Percentiles rank a stretch among this genome's conserved stretches.
Conservation (phyloP, 2,888 invertebrate genomes). For the Stenurella melanura region DNA sequence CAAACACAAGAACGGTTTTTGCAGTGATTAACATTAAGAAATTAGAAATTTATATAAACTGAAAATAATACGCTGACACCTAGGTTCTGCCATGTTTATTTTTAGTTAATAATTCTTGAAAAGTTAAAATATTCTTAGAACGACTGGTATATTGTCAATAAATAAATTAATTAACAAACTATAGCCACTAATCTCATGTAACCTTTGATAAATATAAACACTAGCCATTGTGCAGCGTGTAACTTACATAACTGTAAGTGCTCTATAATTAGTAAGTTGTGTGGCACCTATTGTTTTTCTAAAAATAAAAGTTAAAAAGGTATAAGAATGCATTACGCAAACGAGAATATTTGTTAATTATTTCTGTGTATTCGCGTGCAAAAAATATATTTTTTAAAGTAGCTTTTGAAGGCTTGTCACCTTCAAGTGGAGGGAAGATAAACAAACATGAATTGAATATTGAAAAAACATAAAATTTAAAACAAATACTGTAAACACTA, state of each 20-base stretch:
- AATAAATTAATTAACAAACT: too few relatives aligned
- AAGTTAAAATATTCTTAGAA: too few relatives aligned
- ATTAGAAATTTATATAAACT: too few relatives aligned
- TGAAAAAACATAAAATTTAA: conserved; percentile 14
- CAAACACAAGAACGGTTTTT: too few relatives aligned
- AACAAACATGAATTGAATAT: not conserved
- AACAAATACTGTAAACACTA: not conserved
- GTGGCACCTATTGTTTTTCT: conserved; percentile 54
- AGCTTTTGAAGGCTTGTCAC: conserved; percentile 1
- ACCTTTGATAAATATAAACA: conserved; percentile 18
- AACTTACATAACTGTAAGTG: conserved; percentile 22
- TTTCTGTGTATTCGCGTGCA: conserved; percentile 1
- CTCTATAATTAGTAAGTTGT: conserved; percentile 51
- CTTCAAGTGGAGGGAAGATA: not conserved
- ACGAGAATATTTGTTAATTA: conserved; percentile 12
- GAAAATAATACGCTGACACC: too few relatives aligned
- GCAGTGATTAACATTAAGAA: too few relatives aligned
- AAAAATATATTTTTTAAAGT: conserved; percentile 7
- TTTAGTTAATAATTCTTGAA: too few relatives aligned
- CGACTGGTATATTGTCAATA: too few relatives aligned
- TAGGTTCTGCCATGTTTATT: too few relatives aligned
- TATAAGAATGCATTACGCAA: conserved; percentile 25
- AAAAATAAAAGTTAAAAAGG: conserved; percentile 48
- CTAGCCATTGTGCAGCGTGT: conserved; percentile 29
- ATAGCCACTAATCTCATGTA: too few relatives aligned